Evolutionary conservation across 2,888 invertebrate genomes (phyloP).

Genomic region (Adineta ricciae): DNA sequence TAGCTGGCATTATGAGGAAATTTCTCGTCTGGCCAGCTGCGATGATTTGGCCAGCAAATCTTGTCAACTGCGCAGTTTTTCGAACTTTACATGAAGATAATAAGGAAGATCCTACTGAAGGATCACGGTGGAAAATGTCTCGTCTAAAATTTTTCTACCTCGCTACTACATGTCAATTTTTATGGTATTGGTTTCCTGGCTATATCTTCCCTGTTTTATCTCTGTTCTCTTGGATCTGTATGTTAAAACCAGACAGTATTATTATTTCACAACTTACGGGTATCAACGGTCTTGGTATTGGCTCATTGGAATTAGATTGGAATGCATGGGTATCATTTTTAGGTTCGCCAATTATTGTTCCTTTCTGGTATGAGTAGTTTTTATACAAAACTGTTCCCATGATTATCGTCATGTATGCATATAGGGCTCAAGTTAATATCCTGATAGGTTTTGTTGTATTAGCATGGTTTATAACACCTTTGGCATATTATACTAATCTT

Average conservation of each 20-base stretch:
- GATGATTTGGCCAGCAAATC: not conserved
- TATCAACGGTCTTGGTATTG: not conserved
- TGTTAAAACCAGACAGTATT: not conserved
- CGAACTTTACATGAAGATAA: not conserved
- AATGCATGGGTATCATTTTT: not conserved
- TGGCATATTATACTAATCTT: not conserved
- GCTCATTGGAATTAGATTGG: constrained; percentile 2
- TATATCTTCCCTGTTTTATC: not conserved
- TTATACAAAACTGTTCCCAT: too few species aligned
- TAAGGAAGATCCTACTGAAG: not conserved
- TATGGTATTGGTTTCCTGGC: constrained; percentile 19
- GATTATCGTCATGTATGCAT: not conserved
- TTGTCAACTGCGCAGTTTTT: not conserved
- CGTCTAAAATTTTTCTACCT: not conserved
- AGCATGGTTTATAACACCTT: not conserved
- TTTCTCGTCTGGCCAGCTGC: not conserved
- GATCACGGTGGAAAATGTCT: not conserved
- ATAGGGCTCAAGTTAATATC: constrained; percentile 1
- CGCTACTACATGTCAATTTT: not conserved
- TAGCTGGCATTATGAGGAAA: not conserved
- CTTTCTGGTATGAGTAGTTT: not conserved
- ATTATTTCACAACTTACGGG: not conserved
- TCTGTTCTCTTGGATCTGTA: not conserved
- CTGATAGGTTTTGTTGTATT: not conserved
- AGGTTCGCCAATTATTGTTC: not conserved